phyloP scores from a whole-genome alignment of 2,888 invertebrate genomes.

The Scotopteryx bipunctaria region DNA sequence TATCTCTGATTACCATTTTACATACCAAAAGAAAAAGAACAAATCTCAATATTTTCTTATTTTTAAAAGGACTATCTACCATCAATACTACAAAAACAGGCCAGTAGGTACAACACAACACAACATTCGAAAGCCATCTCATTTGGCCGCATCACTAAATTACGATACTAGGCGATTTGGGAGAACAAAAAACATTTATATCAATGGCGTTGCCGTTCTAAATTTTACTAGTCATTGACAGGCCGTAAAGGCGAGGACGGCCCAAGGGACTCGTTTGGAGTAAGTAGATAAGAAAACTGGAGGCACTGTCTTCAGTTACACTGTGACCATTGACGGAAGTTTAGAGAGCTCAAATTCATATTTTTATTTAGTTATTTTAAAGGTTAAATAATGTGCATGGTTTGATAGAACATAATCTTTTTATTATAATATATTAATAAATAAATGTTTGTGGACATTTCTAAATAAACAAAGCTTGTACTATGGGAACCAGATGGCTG shows the following conservation, averaged over 20 bases:
- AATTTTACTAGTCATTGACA: constrained; percentile 83
- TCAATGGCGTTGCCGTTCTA: constrained; percentile 80
- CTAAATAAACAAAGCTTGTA: too few relatives aligned
- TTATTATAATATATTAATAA: too few relatives aligned
- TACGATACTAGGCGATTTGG: constrained; percentile 80
- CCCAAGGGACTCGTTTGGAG: constrained; percentile 73
- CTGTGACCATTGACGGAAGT: constrained; percentile 35
- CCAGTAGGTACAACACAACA: constrained; percentile 33
- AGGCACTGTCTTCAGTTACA: constrained; percentile 55
- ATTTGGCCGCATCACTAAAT: constrained; percentile 68
- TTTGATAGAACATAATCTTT: too few relatives aligned
- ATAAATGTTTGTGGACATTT: too few relatives aligned
- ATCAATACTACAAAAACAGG: constrained; percentile 3
- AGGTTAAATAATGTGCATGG: too few relatives aligned
- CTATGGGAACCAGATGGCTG: too few relatives aligned
- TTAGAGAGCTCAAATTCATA: constrained; percentile 51
- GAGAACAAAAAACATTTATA: constrained; percentile 84
- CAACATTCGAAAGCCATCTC: constrained; percentile 54
- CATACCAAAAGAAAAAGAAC: background rate
- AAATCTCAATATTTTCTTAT: background rate
- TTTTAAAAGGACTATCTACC: background rate
- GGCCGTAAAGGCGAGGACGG: constrained; percentile 74
- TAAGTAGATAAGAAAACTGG: constrained; percentile 78
- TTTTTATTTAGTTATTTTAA: too few relatives aligned
- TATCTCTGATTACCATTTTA: too few relatives aligned